Base-by-base conservation (phyloP, 2,113 vertebrate genomes). In the Penelope pileata region DNA sequence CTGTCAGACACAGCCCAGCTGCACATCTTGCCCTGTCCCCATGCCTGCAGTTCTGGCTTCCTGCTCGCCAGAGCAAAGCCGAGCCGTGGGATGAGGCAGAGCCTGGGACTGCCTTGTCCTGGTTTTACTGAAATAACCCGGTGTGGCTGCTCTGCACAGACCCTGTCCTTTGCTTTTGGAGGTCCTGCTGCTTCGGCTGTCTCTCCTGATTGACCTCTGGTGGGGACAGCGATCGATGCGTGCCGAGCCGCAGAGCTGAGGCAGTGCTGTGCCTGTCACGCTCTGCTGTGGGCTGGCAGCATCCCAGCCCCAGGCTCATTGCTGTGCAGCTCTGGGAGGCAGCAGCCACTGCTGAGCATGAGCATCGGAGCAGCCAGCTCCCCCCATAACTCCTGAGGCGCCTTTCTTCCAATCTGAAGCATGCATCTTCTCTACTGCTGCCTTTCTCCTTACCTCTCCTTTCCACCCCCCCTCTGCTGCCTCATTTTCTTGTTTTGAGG, bases 321-420 rank as follows among this genome's bases (percentile, higher is more conserved):
- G 96, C 96, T 91, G 94, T 84, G 94, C 96, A 94, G 94, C 91
- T 91, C 89, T 92, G 91, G 53, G 42, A 86, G 85, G 88, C 64
- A 0, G 79, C 93, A 91, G 62, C 94, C 95, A 94, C 75, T 94
- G 84, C 80, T 16, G 32, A 62, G 38, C 82, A 19, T 0, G 5
- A 93, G 92, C 88, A 89, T 90, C 83, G 12, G 1, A 24, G 69
- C 58, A 11, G 19, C 63, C 73, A 74, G 90, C 73, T 93, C 1
- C 0, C 67, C 0, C 1, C 51, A 56, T 47, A 16, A 14, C 53
- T 95, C 93, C 80, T 1, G 6, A 74, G 67, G 47, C 89, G 69
- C 78, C 90, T 74, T 90, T 42, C 77, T 81, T 81, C 74, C 77
- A 23, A 66, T 62, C 53, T 67, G 66, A 79, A 84, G 17, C 6